These are phyloP conservation scores for Phataginus tetradactyla DNA, from an alignment of 2,797 vertebrate genomes.

Conservation along the genomic window DNA sequence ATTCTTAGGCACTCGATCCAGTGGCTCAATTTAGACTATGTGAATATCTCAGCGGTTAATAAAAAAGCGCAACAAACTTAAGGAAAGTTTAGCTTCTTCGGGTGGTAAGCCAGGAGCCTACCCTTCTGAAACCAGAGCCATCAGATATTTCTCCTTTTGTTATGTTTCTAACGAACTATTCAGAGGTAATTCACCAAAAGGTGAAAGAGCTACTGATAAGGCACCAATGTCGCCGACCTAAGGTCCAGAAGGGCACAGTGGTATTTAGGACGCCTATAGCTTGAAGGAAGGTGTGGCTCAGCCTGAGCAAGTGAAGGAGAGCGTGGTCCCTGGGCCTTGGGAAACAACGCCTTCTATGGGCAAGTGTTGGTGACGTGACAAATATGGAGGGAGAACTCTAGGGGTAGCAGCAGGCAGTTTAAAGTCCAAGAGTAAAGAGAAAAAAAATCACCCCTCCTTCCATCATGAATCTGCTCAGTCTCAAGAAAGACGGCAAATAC, in stretches of 20 bases:
- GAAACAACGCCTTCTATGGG: background rate
- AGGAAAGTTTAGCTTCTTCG: background rate
- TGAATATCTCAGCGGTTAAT: background rate
- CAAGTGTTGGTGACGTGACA: background rate
- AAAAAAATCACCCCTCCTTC: background rate
- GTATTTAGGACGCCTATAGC: background rate
- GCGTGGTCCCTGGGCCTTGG: background rate
- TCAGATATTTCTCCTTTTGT: background rate
- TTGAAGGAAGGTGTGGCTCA: background rate
- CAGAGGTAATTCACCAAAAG: background rate
- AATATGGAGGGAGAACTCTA: background rate
- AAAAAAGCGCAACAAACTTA: background rate
- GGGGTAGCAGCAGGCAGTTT: background rate
- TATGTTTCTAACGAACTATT: background rate
- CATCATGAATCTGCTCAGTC: background rate
- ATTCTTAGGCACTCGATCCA: constrained; percentile 22
- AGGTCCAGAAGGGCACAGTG: background rate
- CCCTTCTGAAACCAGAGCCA: background rate
- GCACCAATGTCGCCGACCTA: background rate
- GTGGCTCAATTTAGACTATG: background rate
- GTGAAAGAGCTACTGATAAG: background rate
- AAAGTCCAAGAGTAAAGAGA: background rate
- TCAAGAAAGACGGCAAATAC: constrained; percentile 49
- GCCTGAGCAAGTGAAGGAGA: background rate
- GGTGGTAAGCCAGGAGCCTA: background rate